Percentiles rank a stretch among this genome's conserved stretches.
phyloP scores from a whole-genome alignment of 2,797 vertebrate genomes.

The Apodemus agrarius region DNA sequence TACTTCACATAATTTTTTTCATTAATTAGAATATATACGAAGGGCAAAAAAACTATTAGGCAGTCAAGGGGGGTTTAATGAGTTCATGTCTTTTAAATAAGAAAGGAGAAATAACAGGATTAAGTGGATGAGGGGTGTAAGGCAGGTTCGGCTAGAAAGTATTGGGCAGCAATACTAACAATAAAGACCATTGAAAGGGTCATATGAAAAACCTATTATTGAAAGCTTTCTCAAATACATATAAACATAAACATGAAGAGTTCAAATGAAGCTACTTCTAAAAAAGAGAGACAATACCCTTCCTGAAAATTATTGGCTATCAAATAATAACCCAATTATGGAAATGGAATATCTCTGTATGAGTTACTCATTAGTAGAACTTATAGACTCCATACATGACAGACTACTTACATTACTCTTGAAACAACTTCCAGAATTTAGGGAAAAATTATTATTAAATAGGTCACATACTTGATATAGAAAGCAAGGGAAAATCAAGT shows the following conservation, averaged over 20 bases:
- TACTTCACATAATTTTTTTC: not conserved
- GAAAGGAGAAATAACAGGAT: not conserved
- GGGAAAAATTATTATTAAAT: not conserved
- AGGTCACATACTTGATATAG: not conserved
- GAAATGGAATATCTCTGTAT: not conserved
- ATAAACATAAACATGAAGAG: not conserved
- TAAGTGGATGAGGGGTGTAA: not conserved
- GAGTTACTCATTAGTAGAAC: not conserved
- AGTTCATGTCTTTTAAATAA: not conserved
- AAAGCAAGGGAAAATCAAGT: no score
- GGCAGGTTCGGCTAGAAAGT: not conserved
- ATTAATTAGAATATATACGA: not conserved
- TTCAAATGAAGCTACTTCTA: no score
- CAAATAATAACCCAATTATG: not conserved
- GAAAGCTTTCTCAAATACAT: not conserved
- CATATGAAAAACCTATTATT: not conserved
- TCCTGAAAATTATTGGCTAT: not conserved
- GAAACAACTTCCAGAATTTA: not conserved
- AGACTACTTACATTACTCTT: not conserved
- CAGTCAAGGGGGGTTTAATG: accelerated
- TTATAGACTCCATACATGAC: not conserved
- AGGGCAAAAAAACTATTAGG: not conserved
- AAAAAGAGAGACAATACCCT: not conserved
- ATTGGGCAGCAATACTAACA: no score
- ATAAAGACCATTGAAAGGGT: not conserved